phyloP scores from a whole-genome alignment of 2,113 vertebrate species.

The Myrmecobius fasciatus region DNA sequence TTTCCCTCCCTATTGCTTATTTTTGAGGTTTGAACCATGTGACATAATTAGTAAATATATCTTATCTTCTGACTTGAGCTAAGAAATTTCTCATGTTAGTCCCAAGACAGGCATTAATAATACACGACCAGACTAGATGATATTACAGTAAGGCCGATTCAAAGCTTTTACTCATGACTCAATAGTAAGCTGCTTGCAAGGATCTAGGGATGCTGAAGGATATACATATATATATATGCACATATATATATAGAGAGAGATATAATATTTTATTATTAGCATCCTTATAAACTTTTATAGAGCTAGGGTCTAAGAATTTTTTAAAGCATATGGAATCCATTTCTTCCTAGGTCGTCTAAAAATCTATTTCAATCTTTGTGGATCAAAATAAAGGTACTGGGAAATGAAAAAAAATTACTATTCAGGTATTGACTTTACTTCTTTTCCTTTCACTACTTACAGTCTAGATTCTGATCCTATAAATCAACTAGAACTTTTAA shows the following conservation, averaged over 20 bases:
- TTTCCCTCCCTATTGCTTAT: not conserved
- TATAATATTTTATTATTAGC: not conserved
- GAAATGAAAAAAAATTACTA: not conserved
- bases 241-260: no score
- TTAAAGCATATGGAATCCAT: not conserved
- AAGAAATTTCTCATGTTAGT: not conserved
- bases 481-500: no score
- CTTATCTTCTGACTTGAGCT: not conserved
- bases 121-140: not conserved
- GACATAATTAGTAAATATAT: accelerated
- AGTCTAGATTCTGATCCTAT: no score
- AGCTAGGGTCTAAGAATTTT: not conserved
- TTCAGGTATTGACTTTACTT: no score
- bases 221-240: no score
- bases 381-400: not conserved
- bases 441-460: no score
- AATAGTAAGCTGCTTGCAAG: not conserved
- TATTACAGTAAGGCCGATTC: not conserved
- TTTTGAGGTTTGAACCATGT: not conserved
- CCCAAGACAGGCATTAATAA: not conserved
- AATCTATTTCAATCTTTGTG: not conserved
- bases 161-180: not conserved
- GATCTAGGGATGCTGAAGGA: not conserved
- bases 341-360: constrained; percentile 6
- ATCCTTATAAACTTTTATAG: not conserved